Percentiles rank a stretch among this genome's conserved stretches.
Conservation (phyloP, 1,140 invertebrate species). For the Heliconius eleuchia region DNA sequence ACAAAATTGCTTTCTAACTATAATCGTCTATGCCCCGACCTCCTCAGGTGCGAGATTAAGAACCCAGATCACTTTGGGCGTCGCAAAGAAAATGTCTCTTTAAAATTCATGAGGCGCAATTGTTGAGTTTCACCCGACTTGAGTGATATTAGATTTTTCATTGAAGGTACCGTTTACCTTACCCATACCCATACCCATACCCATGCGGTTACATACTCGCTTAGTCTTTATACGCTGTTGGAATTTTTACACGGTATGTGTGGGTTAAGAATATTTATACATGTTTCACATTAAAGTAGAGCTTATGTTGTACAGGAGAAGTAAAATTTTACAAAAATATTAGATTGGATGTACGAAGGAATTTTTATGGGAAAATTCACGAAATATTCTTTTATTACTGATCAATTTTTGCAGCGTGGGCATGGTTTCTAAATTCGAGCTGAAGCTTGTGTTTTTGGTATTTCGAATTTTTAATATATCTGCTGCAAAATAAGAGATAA, state of each 20-base stretch:
- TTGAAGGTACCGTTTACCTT: constrained; percentile 43
- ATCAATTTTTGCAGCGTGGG: constrained; percentile 1
- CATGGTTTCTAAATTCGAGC: not conserved
- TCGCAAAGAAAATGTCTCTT: constrained; percentile 67
- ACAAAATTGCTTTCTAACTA: constrained; percentile 36
- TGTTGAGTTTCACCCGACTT: constrained; percentile 60
- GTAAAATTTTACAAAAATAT: not conserved
- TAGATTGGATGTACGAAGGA: not conserved
- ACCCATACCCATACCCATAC: not conserved
- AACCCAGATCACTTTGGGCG: constrained; percentile 53
- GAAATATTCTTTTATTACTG: not conserved
- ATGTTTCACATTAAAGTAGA: not conserved
- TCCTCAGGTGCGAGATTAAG: constrained; percentile 54
- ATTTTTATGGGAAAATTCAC: constrained; percentile 1
- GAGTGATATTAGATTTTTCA: constrained; percentile 73
- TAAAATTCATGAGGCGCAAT: constrained; percentile 72
- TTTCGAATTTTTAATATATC: not conserved
- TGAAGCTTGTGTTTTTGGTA: not conserved
- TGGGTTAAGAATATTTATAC: not conserved
- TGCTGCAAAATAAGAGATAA: not conserved
- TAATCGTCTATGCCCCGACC: constrained; percentile 38
- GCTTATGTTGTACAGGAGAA: not conserved
- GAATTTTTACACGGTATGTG: constrained; percentile 22
- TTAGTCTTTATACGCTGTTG: constrained; percentile 33
- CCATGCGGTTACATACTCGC: constrained; percentile 35